Evolutionary conservation across 2,113 vertebrate species (phyloP).

Genomic region (Ranitomeya variabilis): DNA sequence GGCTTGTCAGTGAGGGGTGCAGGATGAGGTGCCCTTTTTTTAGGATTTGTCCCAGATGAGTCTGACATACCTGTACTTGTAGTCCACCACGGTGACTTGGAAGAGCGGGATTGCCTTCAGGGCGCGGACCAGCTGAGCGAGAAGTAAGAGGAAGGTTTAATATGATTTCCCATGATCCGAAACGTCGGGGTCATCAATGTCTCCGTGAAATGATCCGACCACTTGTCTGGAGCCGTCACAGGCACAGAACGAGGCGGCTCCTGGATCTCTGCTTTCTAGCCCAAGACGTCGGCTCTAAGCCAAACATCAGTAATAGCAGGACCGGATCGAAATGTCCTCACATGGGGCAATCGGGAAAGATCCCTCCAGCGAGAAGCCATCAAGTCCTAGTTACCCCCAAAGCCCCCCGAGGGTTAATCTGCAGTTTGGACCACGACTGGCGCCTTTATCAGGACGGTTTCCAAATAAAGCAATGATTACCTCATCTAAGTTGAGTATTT

Average conservation of each 20-base stretch:
- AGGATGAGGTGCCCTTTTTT: background rate
- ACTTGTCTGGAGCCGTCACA: background rate
- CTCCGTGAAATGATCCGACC: background rate
- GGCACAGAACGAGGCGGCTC: background rate
- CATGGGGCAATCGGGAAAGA: background rate
- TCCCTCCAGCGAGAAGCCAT: no score
- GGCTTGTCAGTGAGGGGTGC: background rate
- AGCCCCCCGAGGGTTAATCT: background rate
- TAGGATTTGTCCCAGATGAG: background rate
- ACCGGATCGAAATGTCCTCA: background rate
- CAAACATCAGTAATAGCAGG: conserved; percentile 6
- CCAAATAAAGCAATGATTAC: conserved; percentile 65
- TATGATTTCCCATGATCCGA: conserved; percentile 5
- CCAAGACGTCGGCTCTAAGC: background rate
- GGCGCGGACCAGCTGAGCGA: conserved; percentile 85
- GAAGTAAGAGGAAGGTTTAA: background rate
- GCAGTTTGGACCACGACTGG: background rate
- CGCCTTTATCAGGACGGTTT: background rate
- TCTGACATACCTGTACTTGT: conserved; percentile 90
- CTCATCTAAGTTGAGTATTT: conserved; percentile 93
- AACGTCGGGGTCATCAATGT: background rate
- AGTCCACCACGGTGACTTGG: conserved; percentile 92
- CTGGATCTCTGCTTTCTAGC: background rate
- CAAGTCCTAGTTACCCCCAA: no score
- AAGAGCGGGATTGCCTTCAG: conserved; percentile 87